Percentiles rank a stretch among this genome's conserved stretches.
These are phyloP conservation scores for Sciurus niger DNA, from an alignment of 2,113 vertebrate genomes.

Conservation along the genomic window DNA sequence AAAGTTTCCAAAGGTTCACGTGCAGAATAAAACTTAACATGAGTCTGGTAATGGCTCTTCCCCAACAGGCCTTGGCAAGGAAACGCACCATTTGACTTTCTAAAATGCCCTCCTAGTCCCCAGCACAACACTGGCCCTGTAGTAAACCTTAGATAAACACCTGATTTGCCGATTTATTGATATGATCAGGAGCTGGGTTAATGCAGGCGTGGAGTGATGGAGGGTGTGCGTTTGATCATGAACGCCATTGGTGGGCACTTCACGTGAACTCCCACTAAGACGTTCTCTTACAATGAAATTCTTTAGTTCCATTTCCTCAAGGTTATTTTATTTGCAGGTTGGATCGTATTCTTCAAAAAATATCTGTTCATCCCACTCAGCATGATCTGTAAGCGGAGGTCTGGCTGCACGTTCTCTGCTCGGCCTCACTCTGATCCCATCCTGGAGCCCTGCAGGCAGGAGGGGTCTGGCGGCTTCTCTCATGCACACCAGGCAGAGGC, in stretches of 20 bases:
- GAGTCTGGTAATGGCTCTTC: background rate
- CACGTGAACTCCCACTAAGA: background rate
- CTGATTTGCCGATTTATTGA: slow-evolving; percentile 26
- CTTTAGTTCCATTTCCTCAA: background rate
- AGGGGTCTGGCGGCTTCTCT: accelerated
- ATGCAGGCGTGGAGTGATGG: background rate
- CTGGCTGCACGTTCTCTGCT: accelerated
- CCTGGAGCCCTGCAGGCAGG: background rate
- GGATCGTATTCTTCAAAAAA: background rate
- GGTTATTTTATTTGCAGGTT: background rate
- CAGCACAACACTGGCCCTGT: background rate
- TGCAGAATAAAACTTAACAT: background rate
- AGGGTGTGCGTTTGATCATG: background rate
- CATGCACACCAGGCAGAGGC: no score
- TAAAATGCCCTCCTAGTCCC: background rate
- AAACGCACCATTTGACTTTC: slow-evolving; percentile 37
- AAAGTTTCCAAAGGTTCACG: background rate
- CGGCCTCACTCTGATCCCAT: background rate
- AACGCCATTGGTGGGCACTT: background rate
- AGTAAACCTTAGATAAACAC: slow-evolving; percentile 65
- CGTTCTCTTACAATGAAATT: background rate
- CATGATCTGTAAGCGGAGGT: background rate
- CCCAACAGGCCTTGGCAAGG: background rate
- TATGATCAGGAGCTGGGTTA: slow-evolving; percentile 37
- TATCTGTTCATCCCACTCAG: accelerated